phyloP scores from a whole-genome alignment of 2,888 invertebrate genomes.

The Drosophila monieri region DNA sequence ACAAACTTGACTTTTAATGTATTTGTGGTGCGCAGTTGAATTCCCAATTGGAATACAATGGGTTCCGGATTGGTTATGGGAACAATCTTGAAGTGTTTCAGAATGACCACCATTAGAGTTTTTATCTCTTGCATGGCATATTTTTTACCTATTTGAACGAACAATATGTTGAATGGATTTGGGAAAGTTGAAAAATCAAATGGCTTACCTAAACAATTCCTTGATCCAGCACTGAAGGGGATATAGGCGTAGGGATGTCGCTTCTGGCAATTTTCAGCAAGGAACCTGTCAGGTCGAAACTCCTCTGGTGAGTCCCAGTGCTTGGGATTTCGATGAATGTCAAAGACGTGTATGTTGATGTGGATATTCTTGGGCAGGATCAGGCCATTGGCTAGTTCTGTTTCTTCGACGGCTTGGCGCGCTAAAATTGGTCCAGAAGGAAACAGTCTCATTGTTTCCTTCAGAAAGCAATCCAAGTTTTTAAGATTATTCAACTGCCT shows the following conservation, averaged over 20 bases:
- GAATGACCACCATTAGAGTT: constrained; percentile 49
- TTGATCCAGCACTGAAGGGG: constrained; percentile 59
- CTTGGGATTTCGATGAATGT: constrained; percentile 55
- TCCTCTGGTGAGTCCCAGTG: constrained; percentile 49
- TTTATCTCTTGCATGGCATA: constrained; percentile 60
- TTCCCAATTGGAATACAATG: constrained; percentile 49
- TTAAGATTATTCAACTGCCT: constrained; percentile 46
- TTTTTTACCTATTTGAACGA: constrained; percentile 50
- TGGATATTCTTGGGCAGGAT: constrained; percentile 47
- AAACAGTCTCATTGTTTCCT: constrained; percentile 84
- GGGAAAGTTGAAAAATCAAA: neutral
- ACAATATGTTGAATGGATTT: neutral
- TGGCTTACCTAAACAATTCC: constrained; percentile 55
- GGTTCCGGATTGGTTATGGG: constrained; percentile 49
- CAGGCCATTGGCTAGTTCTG: constrained; percentile 50
- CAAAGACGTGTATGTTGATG: constrained; percentile 48
- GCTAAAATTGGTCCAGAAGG: constrained; percentile 51
- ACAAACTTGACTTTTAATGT: constrained; percentile 59
- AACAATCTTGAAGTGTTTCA: constrained; percentile 49
- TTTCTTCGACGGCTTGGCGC: constrained; percentile 43
- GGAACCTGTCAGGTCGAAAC: constrained; percentile 57
- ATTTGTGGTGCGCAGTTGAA: constrained; percentile 51
- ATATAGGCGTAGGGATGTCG: constrained; percentile 53
- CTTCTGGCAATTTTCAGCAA: constrained; percentile 40
- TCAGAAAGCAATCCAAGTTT: constrained; percentile 56